Evolutionary conservation across 2,888 invertebrate species (phyloP), one percentile per base, ranked within the genome.

Genomic region (Abrostola triplasia): DNA sequence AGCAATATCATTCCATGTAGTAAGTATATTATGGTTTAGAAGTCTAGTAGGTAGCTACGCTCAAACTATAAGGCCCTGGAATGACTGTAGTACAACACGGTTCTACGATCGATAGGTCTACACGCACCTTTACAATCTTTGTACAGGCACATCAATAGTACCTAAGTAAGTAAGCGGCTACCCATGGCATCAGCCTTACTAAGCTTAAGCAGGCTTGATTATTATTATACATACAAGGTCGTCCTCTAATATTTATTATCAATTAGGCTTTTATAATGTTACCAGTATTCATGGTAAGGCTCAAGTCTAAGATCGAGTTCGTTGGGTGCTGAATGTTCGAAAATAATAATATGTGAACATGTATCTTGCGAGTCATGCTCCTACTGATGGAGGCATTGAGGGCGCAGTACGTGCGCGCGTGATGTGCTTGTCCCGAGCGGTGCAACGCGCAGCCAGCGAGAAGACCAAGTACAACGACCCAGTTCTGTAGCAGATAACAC

Each of bases 381-480:
- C 10, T 40, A 40, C 40, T 9, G 40, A 9, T 40, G 10, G 40
- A 40, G 40, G n/a, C n/a, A n/a, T n/a, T 10, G 54, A 37, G 55
- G 48, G 36, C 54, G 51, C 40, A 52, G 55, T 41, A 44, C 54
- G 37, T 42, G 13, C 9, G 11, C 53, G 49, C 40, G 40, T 49
- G 49, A 40, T 49, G 57, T 57, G 5, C 48, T 38, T 11, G 6
- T 12, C 44, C 24, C 24, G 35, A 6, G 13, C 41, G 41, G 41
- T 58, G 50, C 58, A 58, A 40, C 42, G 53, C 64, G 64, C 67
- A 63, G 57, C 58, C 49, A 58, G 73, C 69, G 72, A 77, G 82
- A 82, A 80, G 83, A 88, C 81, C 85, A 81, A 86, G 87, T 85
- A 83, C 88, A 85, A 84, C 87, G 90, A 90, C 90, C 90, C 84